Evolutionary conservation across 2,888 invertebrate species (phyloP).

Genomic region (Apomyelois bistriatella): DNA sequence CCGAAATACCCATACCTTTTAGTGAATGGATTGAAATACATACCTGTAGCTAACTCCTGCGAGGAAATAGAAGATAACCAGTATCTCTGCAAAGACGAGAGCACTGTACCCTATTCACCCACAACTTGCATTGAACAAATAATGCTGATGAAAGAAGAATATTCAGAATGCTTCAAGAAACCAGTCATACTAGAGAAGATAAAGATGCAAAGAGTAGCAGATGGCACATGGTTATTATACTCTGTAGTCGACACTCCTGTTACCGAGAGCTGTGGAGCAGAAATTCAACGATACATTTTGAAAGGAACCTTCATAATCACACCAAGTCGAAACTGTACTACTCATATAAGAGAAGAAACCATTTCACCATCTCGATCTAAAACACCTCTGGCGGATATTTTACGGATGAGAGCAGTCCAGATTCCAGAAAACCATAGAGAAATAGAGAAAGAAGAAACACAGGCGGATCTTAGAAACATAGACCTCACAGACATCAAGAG

Average conservation of each 20-base stretch:
- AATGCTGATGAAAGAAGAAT: not conserved
- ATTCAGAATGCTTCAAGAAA: not conserved
- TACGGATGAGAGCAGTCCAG: not conserved
- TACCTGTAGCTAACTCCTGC: conserved; percentile 7
- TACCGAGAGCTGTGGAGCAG: not conserved
- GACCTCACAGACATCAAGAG: conserved; percentile 1
- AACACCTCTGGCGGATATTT: not conserved
- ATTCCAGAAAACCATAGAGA: not conserved
- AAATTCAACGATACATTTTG: not conserved
- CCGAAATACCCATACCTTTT: conserved; percentile 15
- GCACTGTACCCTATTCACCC: not conserved
- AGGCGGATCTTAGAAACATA: not conserved
- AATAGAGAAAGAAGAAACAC: not conserved
- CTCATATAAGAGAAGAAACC: not conserved
- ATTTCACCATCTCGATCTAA: no score
- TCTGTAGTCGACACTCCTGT: not conserved
- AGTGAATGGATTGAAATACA: conserved; percentile 9
- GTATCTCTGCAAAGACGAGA: not conserved
- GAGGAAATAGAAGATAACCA: conserved; percentile 2
- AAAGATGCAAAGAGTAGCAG: not conserved
- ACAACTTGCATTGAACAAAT: not conserved
- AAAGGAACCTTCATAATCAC: not conserved
- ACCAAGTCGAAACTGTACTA: not conserved
- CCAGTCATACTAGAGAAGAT: not conserved
- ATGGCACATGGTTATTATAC: not conserved